Base-by-base conservation (phyloP, 2,113 vertebrate genomes). In the Cebidichthys violaceus region DNA sequence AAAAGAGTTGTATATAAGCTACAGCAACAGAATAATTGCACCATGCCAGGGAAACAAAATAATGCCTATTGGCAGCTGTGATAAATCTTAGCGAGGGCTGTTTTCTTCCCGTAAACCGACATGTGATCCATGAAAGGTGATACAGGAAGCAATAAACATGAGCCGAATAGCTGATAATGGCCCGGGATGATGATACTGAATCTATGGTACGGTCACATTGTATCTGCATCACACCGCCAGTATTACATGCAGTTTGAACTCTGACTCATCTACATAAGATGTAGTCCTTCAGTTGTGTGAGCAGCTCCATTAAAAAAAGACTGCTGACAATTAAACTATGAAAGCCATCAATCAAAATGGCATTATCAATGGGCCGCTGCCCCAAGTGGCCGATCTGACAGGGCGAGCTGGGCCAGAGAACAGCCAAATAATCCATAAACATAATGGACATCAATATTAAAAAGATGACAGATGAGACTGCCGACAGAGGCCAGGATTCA, bases 381-480 rank as follows among this genome's bases (percentile, higher is more conserved):
- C 88, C 90, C 90, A 52, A 83, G 89, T 89, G 90, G 85, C 88
- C 54, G 75, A 88, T 88, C 75, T 47, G 86, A 92, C 84, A 81
- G 72, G 81, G 82, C 11, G 77, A 88, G 81, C 79, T 0, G 77
- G 79, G 82, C 88, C 69, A 84, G 75, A 79, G 85, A 85, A 85
- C 78, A 66, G 84, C 74, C 77, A 81, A 92, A 90, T 88, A 88
- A 93, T 92, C 91, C 86, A 92, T 91, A 93, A 89, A 90, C 88
- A 90, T 92, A 92, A 93, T 89, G 88, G 92, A 89, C 88, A 90
- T 92, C 88, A 90, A 91, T 93, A 93, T 92, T 88, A 86, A 93
- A 89, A 92, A 92, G 89, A 93, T 93, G 92, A 94, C 91, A 88
- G 89, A 93, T 93, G 93, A 92, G 86, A 86, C 88, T 81, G 87